Base-by-base conservation (phyloP, 2,797 vertebrate species). In the Setipinna tenuifilis region DNA sequence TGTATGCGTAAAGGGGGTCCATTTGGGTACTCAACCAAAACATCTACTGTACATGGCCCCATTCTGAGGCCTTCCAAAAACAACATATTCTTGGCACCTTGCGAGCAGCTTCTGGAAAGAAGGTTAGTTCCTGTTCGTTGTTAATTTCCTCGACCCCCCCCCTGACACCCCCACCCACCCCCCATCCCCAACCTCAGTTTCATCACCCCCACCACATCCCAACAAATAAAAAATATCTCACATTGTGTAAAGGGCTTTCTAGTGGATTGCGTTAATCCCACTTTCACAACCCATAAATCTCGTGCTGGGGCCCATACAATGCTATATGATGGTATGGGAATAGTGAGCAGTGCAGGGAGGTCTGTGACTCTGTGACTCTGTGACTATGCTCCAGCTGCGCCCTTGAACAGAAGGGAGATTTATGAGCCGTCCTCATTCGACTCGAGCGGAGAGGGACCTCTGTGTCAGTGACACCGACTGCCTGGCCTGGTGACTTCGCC, bases 81-180 rank as follows among this genome's bases (percentile, higher is more conserved):
- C 68, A 75, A 75, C 68, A 75, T 68, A 68, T 28, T 28, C 62
- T 68, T 68, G 62, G 62, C 62, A 28, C 62, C 62, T 68, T 68
- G 23, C 62, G 16, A 25, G 31, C 62, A 31, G 25, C 62, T 68
- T 25, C 62, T 31, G 62, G 62, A 28, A 12, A 68, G 11, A 1
- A 68, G 62, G 62, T 31, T 28, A 31, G 62, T 28, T 68, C 62
- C 62, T 68, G 62, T 31, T 68, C 25, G 25, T 28, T 28, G 62
- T 68, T 68, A 68, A 68, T 68, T 68, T 68, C 12, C 62, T 65
- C 62, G 12, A 23, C 62, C 25, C 23, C 62, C 62, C 25, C 23
- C 28, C 62, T 68, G 50, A 54, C 50, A 54, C 50, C 23, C 0
- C 62, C 11, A 68, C 62, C 62, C 62, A 7, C 6, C 25, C 2